These are phyloP conservation scores for Apamea monoglypha DNA, from an alignment of 2,888 invertebrate genomes.

Conservation along the genomic window DNA sequence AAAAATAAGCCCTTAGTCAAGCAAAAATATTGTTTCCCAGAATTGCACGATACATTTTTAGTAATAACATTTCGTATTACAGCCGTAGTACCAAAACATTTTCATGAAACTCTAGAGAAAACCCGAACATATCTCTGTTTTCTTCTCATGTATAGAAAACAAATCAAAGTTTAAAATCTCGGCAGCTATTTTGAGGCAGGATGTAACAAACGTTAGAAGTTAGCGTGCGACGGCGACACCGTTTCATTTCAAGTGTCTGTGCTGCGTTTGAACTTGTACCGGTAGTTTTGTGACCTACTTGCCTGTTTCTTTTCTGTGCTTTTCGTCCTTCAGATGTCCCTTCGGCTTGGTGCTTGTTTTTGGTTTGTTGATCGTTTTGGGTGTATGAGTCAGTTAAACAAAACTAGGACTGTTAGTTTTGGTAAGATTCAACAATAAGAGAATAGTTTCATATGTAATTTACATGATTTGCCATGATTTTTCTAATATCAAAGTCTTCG, in stretches of 20 bases:
- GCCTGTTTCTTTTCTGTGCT: slow-evolving; percentile 35
- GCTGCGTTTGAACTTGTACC: slow-evolving; percentile 57
- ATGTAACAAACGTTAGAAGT: slow-evolving; percentile 78
- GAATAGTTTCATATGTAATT: not conserved
- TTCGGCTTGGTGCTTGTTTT: not conserved
- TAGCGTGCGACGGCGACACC: slow-evolving; percentile 72
- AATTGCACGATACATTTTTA: not conserved
- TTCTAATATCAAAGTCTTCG: too few relatives aligned
- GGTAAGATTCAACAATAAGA: not conserved
- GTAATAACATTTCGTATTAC: not conserved
- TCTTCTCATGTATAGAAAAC: slow-evolving; percentile 65
- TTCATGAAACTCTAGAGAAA: slow-evolving; percentile 5
- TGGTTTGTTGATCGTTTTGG: not conserved
- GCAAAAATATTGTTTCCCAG: not conserved
- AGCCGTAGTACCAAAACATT: not conserved
- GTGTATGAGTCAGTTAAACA: not conserved
- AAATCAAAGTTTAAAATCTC: slow-evolving; percentile 78
- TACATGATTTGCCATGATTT: not conserved
- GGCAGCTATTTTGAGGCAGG: slow-evolving; percentile 68
- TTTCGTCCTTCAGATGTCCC: slow-evolving; percentile 22
- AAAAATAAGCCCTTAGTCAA: not conserved
- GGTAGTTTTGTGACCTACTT: slow-evolving; percentile 57
- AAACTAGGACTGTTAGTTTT: too few relatives aligned
- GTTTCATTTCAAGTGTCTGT: slow-evolving; percentile 75
- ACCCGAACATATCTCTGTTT: slow-evolving; percentile 27